Evolutionary conservation across 2,888 invertebrate genomes (phyloP), one percentile per base, ranked within the genome.

Genomic region (Paralinhomoeus sp.): DNA sequence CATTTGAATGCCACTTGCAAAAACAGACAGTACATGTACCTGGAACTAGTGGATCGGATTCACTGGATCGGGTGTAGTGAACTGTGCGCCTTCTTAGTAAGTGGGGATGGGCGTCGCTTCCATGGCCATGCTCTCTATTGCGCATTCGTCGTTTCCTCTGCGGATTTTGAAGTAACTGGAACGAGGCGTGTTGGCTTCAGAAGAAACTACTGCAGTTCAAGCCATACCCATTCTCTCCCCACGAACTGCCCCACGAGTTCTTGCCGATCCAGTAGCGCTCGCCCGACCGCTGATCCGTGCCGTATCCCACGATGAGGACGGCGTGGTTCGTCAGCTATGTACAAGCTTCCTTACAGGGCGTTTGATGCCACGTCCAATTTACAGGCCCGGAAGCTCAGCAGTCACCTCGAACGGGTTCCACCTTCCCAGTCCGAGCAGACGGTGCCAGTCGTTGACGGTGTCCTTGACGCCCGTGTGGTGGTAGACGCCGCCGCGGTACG

Each of bases 291-390:
- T 52, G 41, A 24, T 67, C 65, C 1, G 49, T 54, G 1, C 69
- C 69, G 50, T 67, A 69, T 2, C 69, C 68, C 17, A 69, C 68
- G 23, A 67, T 48, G 22, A 68, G 53, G 3, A 69, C 68, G 17
- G 67, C 67, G 48, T 69, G 68, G 53, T 67, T 67, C 17, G 65
- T 64, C 38, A 62, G 50, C 56, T 68, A 60, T n/a, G n/a, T n/a
- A 47, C 62, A 64, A 61, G 62, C 47, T 59, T 59, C 31, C 31
- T 23, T 21, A 34, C 15, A 40, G 13, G n/a, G 33, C n/a, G n/a
- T n/a, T n/a, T n/a, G n/a, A n/a, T n/a, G n/a, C n/a, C n/a, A n/a
- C n/a, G n/a, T n/a, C n/a, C n/a, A n/a, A n/a, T n/a, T n/a, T n/a
- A n/a, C n/a, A n/a, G n/a, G n/a, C n/a, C n/a, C n/a, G n/a, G n/a